Evolutionary conservation across 1,140 invertebrate species (phyloP).

Genomic region (Mya arenaria): DNA sequence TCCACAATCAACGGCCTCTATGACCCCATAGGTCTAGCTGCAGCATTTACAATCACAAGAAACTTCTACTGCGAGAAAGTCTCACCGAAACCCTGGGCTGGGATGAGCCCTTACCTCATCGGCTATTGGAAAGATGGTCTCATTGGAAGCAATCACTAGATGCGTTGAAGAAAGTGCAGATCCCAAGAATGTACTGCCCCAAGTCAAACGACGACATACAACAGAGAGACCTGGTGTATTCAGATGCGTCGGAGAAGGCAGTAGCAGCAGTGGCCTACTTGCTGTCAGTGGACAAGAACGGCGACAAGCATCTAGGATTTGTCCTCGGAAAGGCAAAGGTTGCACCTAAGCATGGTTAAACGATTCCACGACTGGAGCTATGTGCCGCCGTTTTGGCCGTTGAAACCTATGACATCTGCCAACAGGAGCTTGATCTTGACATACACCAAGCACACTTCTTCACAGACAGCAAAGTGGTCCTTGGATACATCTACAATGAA

Average conservation of each 20-base stretch:
- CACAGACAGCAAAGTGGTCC: slow-evolving; percentile 50
- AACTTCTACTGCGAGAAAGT: slow-evolving; percentile 60
- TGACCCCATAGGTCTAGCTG: slow-evolving; percentile 61
- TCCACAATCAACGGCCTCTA: slow-evolving; percentile 35
- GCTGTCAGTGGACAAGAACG: background rate
- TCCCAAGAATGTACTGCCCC: no score
- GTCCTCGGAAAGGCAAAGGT: slow-evolving; percentile 21
- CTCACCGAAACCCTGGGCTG: slow-evolving; percentile 49
- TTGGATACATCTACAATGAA: slow-evolving; percentile 45
- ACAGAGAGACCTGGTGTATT: no score
- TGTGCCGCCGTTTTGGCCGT: slow-evolving; percentile 53
- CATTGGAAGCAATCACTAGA: no score
- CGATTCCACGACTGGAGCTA: slow-evolving; percentile 58
- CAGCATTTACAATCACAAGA: slow-evolving; percentile 55
- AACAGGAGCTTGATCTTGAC: background rate
- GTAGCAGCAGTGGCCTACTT: slow-evolving; percentile 65
- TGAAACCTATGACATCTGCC: slow-evolving; percentile 20
- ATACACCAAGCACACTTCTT: slow-evolving; percentile 4
- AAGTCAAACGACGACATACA: no score
- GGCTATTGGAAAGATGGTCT: no score
- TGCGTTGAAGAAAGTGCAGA: no score
- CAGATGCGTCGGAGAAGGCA: slow-evolving; percentile 70
- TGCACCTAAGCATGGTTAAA: slow-evolving; percentile 50
- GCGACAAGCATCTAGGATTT: slow-evolving; percentile 10
- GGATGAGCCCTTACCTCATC: slow-evolving; percentile 51